Evolutionary conservation across 2,797 vertebrate species (phyloP), one percentile per base, ranked within the genome.

Genomic region (Rhinatrema bivittatum): DNA sequence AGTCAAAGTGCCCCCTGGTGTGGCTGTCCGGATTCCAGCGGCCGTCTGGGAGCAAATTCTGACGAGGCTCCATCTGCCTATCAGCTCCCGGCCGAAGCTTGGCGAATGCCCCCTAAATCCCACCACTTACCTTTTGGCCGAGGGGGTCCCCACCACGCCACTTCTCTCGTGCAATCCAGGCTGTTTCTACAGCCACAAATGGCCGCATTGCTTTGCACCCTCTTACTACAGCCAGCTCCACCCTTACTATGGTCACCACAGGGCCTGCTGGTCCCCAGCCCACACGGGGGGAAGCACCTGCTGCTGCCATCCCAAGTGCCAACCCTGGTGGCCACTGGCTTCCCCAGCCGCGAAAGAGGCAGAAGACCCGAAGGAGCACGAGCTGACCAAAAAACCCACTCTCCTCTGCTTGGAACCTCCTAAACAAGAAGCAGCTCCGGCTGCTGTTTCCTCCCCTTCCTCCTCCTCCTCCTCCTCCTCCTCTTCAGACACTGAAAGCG

Each of bases 1-100:
- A 33, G 55, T 56, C 11, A 66, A 75, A 21, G 62, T 91, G 19
- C 78, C 85, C 0, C 3, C 16, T 10, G 66, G 57, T 5, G 59
- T 81, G 26, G 82, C 84, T 19, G 45, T 77, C 37, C 75, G 79
- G 72, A 80, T 91, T 62, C 52, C 86, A 8, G 49, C 68, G 2
- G 33, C 64, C 13, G 50, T 72, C 4, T 76, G 91, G 48, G 72
- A 81, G 39, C 76, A 54, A 46, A 74, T 79, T 11, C 54, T 85
- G 34, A 62, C 77, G 25, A 70, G 74, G 56, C 82, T 92, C 11
- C 59, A 52, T 3, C 22, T 53, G 25, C 39, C 63, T 16, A 45
- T 63, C 21, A 38, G 32, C 29, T 60, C 46, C 49, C 50, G 60
- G 10, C 5, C 30, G 24, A 53, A 37, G 14, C 7, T 9, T 19